phyloP scores from a whole-genome alignment of 2,113 vertebrate genomes.

The Artemisiospiza belli region DNA sequence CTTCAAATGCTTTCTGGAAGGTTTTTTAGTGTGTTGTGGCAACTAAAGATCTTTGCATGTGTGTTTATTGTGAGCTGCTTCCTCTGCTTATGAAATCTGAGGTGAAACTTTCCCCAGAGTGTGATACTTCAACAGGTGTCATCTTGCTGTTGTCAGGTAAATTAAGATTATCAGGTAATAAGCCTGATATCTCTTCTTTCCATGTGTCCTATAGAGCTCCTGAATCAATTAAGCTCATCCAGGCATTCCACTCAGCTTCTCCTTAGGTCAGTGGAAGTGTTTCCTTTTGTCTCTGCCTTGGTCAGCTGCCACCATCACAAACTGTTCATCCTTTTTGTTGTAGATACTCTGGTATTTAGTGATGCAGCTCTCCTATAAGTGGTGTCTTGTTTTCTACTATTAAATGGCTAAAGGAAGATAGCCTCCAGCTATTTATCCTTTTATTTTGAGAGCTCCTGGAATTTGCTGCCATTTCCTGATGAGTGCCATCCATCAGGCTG shows the following conservation, averaged over 20 bases:
- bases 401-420: background rate
- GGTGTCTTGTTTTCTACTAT: background rate
- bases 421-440: background rate
- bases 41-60: background rate
- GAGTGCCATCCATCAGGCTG: background rate
- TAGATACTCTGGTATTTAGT: background rate
- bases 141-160: background rate
- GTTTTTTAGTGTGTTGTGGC: background rate
- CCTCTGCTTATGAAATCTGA: background rate
- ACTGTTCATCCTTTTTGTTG: background rate
- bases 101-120: background rate
- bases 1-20: background rate
- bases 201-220: background rate
- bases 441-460: background rate
- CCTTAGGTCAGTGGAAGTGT: background rate
- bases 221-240: background rate
- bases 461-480: background rate
- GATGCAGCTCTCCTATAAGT: background rate
- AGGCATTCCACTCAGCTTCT: background rate
- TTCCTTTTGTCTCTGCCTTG: background rate
- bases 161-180: background rate
- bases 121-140: background rate
- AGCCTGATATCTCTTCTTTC: background rate
- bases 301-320: background rate
- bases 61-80: background rate